These are phyloP conservation scores for Silurus glanis DNA, from an alignment of 2,113 vertebrate genomes.

Conservation along the genomic window DNA sequence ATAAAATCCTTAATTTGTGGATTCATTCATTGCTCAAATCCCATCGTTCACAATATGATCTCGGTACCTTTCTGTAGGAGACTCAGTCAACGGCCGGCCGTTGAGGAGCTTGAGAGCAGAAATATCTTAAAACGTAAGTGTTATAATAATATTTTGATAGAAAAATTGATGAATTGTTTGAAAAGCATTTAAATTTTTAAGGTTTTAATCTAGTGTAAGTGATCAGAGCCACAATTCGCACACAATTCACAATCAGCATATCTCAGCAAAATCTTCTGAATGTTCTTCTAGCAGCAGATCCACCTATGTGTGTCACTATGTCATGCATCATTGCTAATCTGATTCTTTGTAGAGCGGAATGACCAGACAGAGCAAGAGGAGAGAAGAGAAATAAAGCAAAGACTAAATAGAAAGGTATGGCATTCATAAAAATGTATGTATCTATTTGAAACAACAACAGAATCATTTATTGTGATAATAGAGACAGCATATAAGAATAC, in stretches of 20 bases:
- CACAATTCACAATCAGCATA: too few relatives aligned
- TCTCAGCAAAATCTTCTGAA: neutral
- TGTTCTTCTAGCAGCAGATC: neutral
- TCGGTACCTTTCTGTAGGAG: conserved; percentile 95
- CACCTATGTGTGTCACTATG: conserved; percentile 21
- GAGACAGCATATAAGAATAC: neutral
- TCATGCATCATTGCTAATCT: conserved; percentile 28
- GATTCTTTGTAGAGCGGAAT: conserved; percentile 83
- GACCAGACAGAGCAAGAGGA: conserved; percentile 97
- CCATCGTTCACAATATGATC: conserved; percentile 93
- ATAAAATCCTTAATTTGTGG: neutral
- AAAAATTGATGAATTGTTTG: too few relatives aligned
- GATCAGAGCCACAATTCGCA: neutral
- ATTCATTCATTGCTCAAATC: neutral
- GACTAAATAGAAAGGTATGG: conserved; percentile 94
- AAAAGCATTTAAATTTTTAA: neutral
- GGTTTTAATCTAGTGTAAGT: neutral
- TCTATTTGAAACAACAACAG: neutral
- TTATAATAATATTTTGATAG: neutral
- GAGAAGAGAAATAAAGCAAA: conserved; percentile 95
- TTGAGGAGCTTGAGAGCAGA: conserved; percentile 94
- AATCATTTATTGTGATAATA: neutral
- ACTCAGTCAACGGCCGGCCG: conserved; percentile 96
- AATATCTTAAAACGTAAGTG: conserved; percentile 98
- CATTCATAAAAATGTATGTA: neutral